These are phyloP conservation scores for Platichthys stellatus DNA, from an alignment of 2,113 vertebrate genomes.

Conservation along the genomic window DNA sequence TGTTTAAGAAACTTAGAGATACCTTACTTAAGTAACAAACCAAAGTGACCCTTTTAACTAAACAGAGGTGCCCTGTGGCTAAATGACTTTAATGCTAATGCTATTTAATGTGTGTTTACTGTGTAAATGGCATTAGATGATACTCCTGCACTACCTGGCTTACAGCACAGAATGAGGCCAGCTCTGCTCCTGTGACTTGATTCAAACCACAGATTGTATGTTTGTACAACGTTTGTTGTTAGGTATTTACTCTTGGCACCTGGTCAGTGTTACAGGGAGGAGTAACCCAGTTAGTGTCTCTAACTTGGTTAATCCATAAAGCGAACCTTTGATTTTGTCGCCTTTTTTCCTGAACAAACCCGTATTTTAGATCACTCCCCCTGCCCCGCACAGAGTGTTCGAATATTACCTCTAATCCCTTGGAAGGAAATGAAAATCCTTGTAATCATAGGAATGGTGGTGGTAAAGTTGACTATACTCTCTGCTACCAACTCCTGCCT, in stretches of 20 bases:
- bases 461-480: neutral
- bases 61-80: neutral
- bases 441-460: conserved; percentile 28
- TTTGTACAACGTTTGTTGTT: too few species aligned
- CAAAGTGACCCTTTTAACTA: neutral
- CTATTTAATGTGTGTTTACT: neutral
- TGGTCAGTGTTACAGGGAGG: too few species aligned
- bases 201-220: neutral
- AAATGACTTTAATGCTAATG: neutral
- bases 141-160: conserved; percentile 14
- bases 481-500: neutral
- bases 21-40: neutral
- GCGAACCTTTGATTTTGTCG: neutral
- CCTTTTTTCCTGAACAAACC: conserved; percentile 20
- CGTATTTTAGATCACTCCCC: conserved; percentile 29
- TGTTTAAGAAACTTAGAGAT: too few species aligned
- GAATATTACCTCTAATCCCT: conserved; percentile 45
- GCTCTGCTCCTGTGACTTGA: neutral
- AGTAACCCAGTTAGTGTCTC: neutral
- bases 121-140: conserved; percentile 36
- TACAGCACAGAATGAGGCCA: conserved; percentile 18
- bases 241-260: neutral
- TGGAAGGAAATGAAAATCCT: conserved; percentile 51
- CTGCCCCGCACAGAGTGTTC: conserved; percentile 2
- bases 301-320: neutral